Percentiles rank a stretch among this genome's conserved stretches.
phyloP scores from a whole-genome alignment of 2,888 invertebrate species.

The Dascillus cervinus region DNA sequence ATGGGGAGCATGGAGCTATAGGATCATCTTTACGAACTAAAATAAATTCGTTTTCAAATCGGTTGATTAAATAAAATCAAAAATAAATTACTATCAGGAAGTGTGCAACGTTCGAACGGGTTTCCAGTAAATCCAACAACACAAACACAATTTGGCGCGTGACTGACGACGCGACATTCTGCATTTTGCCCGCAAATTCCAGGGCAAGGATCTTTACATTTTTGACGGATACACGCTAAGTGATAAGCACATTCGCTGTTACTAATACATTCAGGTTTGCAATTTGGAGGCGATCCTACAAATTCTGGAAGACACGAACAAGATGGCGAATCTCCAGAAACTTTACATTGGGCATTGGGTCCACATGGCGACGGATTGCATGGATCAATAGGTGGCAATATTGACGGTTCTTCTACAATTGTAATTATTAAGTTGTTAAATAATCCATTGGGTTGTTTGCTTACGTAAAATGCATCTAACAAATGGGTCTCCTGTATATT shows the following conservation, averaged over 20 bases:
- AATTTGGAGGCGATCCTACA: constrained; percentile 54
- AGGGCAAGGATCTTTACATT: constrained; percentile 62
- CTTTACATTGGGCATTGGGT: constrained; percentile 58
- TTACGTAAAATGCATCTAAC: constrained; percentile 52
- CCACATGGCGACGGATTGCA: constrained; percentile 66
- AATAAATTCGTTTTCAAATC: background rate
- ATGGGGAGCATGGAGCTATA: constrained; percentile 50
- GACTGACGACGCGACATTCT: constrained; percentile 49
- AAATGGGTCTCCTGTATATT: constrained; percentile 59
- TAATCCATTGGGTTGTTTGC: constrained; percentile 27
- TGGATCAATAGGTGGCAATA: constrained; percentile 49
- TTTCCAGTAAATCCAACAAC: constrained; percentile 49
- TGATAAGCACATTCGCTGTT: constrained; percentile 63
- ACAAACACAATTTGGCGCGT: constrained; percentile 53
- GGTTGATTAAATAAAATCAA: background rate
- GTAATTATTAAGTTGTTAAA: constrained; percentile 16
- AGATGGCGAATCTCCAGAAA: constrained; percentile 43
- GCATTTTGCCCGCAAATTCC: constrained; percentile 50
- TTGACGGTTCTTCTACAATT: constrained; percentile 64
- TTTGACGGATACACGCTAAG: constrained; percentile 65
- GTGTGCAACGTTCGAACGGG: constrained; percentile 46
- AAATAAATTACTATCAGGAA: constrained; percentile 15
- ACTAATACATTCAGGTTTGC: constrained; percentile 70
- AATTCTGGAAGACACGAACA: constrained; percentile 62
- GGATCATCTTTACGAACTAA: constrained; percentile 20